Conservation (phyloP, 2,797 vertebrate species). For the Moxostoma hubbsi region DNA sequence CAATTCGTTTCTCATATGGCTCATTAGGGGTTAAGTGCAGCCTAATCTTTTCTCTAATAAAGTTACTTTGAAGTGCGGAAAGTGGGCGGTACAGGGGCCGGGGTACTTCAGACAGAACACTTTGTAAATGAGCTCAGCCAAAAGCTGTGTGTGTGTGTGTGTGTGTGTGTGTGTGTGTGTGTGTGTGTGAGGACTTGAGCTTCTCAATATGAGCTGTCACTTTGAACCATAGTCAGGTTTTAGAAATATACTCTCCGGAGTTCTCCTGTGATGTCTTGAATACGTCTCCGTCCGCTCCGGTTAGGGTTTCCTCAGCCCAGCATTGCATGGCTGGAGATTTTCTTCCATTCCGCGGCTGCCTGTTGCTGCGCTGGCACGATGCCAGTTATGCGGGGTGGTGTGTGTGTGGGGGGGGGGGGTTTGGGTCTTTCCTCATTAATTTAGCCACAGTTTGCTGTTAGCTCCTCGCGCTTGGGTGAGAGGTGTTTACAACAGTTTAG, state of each 20-base stretch:
- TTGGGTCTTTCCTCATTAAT: constrained; percentile 78
- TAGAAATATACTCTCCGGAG: constrained; percentile 57
- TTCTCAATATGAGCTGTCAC: constrained; percentile 74
- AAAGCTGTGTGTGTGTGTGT: constrained; percentile 62
- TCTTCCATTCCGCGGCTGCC: constrained; percentile 58
- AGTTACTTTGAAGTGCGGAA: constrained; percentile 90
- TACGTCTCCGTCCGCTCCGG: constrained; percentile 64
- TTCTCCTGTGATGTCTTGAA: constrained; percentile 78
- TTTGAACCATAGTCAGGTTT: constrained; percentile 69
- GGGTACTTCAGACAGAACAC: constrained; percentile 76
- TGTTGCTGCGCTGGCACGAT: constrained; percentile 78
- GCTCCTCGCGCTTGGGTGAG: constrained; percentile 73
- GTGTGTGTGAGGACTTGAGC: constrained; percentile 34
- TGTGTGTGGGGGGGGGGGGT: no score
- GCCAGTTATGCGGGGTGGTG: constrained; percentile 70
- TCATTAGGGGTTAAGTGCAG: constrained; percentile 84
- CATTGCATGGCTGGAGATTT: constrained; percentile 43
- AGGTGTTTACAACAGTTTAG: constrained; percentile 76
- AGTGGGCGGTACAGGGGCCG: constrained; percentile 64
- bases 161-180: no score
- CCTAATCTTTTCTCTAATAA: constrained; percentile 88
- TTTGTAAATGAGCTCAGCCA: constrained; percentile 82
- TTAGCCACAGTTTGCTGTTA: constrained; percentile 75
- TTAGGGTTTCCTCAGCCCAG: constrained; percentile 38
- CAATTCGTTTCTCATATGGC: constrained; percentile 64